Base-by-base conservation (phyloP, 2,797 vertebrate species). In the Semaprochilodus insignis region DNA sequence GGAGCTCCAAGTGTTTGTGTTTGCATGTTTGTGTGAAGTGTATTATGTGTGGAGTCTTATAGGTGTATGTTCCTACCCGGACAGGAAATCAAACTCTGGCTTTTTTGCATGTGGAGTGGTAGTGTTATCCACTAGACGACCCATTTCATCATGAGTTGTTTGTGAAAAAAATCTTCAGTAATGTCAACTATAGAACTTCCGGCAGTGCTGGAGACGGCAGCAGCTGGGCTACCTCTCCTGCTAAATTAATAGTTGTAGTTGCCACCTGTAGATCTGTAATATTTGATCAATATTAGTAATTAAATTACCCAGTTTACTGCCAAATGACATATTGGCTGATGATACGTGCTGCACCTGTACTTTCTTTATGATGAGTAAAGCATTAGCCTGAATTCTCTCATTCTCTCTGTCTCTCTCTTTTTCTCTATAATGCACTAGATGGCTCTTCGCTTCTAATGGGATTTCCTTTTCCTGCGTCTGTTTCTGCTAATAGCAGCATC, bases 401-500 rank as follows among this genome's bases (percentile, higher is more conserved):
- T 67, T 40, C 40, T 40, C 40, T 40, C 2, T 31, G 1, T 44
- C 40, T 44, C 31, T 44, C 75, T 83, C 31, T 4, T 34, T 66
- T 16, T 69, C 34, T 70, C 14, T 27, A 2, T 72, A 72, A 54
- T 51, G n/a, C 48, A 54, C 23, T 25, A 27, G 44, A 51, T 51
- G 17, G 14, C 48, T 72, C 48, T 52, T 52, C 62, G 54, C 27
- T 65, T 27, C 59, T 63, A 25, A 83, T 67, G 63, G 14, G 14
- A 66, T 25, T 62, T 77, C 76, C 59, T 36, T 10, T 51, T 11
- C 23, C 27, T 48, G 17, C 66, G 60, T 77, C 19, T 1, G 15
- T 72, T 63, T 80, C 44, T 79, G 63, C 48, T 80, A 57, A 62
- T 52, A 54, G 27, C 23, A 71, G 16, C 14, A 77, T 62, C 23